A percentile compares a stretch with the other conserved stretches of the same genome.
phyloP scores from a whole-genome alignment of 1,140 invertebrate genomes.

The Centruroides vittatus region DNA sequence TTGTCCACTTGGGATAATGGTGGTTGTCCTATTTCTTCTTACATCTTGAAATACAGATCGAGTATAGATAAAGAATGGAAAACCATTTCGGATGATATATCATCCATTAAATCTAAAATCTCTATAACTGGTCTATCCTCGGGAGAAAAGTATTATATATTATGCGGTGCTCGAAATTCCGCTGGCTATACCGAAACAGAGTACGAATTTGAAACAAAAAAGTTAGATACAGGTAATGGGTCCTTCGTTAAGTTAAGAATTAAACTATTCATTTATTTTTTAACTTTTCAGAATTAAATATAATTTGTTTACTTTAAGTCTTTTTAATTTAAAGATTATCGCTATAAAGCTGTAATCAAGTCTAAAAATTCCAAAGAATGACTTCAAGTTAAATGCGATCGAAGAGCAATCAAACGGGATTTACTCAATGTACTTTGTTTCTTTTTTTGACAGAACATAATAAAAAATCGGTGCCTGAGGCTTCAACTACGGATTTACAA shows the following conservation, averaged over 20 bases:
- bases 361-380: too few species aligned
- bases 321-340: too few species aligned
- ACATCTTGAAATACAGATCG: slow-evolving; percentile 60
- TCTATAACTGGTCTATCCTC: slow-evolving; percentile 27
- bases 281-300: too few species aligned
- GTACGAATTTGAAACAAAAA: slow-evolving; percentile 28
- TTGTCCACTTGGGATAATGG: slow-evolving; percentile 75
- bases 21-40: slow-evolving; percentile 75
- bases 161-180: slow-evolving; percentile 28
- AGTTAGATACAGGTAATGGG: slow-evolving; percentile 26
- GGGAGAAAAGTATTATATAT: slow-evolving; percentile 29
- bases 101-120: slow-evolving; percentile 2
- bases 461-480: neutral
- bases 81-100: slow-evolving; percentile 3
- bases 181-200: slow-evolving; percentile 28
- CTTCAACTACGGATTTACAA: slow-evolving; percentile 13
- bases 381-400: too few species aligned
- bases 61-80: slow-evolving; percentile 8
- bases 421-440: too few species aligned
- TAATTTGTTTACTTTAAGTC: too few species aligned
- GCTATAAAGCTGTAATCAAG: too few species aligned
- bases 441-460: neutral
- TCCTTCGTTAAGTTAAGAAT: too few species aligned
- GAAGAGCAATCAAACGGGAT: too few species aligned
- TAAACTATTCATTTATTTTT: too few species aligned